phyloP scores from a whole-genome alignment of 2,888 invertebrate species.

The Tachina lurida region DNA sequence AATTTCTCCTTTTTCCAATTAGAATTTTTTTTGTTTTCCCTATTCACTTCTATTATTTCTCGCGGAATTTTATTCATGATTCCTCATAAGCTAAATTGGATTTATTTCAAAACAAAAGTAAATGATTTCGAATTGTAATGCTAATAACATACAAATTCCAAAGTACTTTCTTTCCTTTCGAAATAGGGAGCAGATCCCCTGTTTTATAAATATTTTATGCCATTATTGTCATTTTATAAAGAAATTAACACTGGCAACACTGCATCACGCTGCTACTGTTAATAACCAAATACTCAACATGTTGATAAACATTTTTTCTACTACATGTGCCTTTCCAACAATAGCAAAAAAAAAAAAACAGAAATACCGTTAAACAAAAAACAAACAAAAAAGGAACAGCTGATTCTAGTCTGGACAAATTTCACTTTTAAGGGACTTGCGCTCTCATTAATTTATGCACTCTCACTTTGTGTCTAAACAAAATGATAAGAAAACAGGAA shows the following conservation, averaged over 20 bases:
- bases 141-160: too few relatives aligned
- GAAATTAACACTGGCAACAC: neutral
- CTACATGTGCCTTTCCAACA: slow-evolving; percentile 1
- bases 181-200: neutral
- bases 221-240: too few relatives aligned
- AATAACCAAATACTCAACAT: slow-evolving; percentile 16
- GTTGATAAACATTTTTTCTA: slow-evolving; percentile 17
- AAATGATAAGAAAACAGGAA: slow-evolving; percentile 53
- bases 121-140: too few relatives aligned
- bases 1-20: too few relatives aligned
- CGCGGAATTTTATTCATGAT: too few relatives aligned
- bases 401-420: slow-evolving; percentile 18
- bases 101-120: too few relatives aligned
- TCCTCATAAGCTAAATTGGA: too few relatives aligned
- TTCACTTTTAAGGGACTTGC: slow-evolving; percentile 43
- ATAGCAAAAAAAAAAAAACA: neutral
- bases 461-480: neutral
- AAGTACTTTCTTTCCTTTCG: too few relatives aligned
- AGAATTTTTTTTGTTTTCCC: too few relatives aligned
- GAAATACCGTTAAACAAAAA: slow-evolving; percentile 15
- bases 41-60: too few relatives aligned
- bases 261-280: neutral
- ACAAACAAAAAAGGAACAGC: slow-evolving; percentile 28
- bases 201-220: neutral
- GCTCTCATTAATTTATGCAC: slow-evolving; percentile 18